phyloP scores from a whole-genome alignment of 1,140 invertebrate species.

The Rhagoletis pomonella region DNA sequence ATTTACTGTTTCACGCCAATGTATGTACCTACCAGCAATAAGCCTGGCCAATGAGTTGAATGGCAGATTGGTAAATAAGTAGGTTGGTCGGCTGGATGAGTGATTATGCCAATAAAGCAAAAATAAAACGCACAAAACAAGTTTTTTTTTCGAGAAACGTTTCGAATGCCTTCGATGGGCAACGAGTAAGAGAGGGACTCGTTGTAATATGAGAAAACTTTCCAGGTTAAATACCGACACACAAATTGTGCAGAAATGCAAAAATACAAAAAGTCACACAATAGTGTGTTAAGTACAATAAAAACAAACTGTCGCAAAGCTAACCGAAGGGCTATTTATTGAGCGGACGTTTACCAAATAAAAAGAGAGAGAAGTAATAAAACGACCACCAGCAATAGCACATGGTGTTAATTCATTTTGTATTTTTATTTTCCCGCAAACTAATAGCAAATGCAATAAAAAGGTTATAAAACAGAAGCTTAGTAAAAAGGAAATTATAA shows the following conservation, averaged over 20 bases:
- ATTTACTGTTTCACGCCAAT: slow-evolving; percentile 20
- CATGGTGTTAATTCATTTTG: background rate
- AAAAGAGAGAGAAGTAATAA: background rate
- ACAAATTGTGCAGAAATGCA: slow-evolving; percentile 32
- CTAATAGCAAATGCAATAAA: background rate
- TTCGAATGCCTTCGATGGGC: too few species aligned
- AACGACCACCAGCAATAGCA: background rate
- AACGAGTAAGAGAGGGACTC: background rate
- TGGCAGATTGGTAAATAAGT: background rate
- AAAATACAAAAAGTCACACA: background rate
- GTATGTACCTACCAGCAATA: background rate
- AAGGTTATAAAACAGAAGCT: background rate
- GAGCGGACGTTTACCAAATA: background rate
- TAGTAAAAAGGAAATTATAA: background rate
- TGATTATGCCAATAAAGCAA: background rate
- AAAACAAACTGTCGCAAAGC: background rate
- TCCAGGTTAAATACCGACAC: background rate
- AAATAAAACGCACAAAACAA: too few species aligned
- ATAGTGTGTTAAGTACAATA: background rate
- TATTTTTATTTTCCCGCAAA: slow-evolving; percentile 13
- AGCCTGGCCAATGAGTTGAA: background rate
- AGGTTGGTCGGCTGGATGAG: background rate
- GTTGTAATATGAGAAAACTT: slow-evolving; percentile 14
- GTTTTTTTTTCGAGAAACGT: too few species aligned
- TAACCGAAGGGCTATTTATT: background rate